phyloP scores from a whole-genome alignment of 1,140 invertebrate species.

The Hypothenemus hampei region DNA sequence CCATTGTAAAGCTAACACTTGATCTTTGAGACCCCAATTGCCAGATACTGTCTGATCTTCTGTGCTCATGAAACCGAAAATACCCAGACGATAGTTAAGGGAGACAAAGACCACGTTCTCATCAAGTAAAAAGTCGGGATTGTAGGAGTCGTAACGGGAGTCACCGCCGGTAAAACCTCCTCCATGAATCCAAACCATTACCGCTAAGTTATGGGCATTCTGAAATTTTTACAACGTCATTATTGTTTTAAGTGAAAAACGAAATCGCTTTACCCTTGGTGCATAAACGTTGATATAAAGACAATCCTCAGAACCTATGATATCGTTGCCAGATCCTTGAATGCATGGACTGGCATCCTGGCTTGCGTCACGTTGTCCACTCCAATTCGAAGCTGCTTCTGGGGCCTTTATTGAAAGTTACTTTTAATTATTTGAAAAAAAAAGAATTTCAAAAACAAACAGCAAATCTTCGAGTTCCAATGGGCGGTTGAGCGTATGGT shows the following conservation, averaged over 20 bases:
- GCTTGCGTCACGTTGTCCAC: conserved; percentile 18
- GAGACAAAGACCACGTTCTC: conserved; percentile 50
- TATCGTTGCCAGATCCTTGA: conserved; percentile 12
- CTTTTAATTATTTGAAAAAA: background rate
- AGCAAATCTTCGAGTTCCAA: conserved; percentile 57
- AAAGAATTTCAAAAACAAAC: conserved; percentile 12
- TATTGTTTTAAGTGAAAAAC: background rate
- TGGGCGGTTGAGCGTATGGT: conserved; percentile 62
- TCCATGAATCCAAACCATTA: conserved; percentile 43
- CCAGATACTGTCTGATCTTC: conserved; percentile 40
- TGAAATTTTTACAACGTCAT: background rate
- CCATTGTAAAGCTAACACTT: conserved; percentile 46
- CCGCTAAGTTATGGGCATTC: conserved; percentile 21
- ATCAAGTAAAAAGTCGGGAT: conserved; percentile 48
- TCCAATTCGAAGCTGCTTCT: conserved; percentile 15
- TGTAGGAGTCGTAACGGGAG: conserved; percentile 27
- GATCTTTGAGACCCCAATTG: conserved; percentile 50
- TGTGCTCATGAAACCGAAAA: conserved; percentile 31
- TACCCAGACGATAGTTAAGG: conserved; percentile 52
- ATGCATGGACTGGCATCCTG: conserved; percentile 9
- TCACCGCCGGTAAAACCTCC: conserved; percentile 35
- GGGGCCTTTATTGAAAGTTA: conserved; percentile 11
- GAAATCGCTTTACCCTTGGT: conserved; percentile 10
- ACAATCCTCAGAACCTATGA: conserved; percentile 29
- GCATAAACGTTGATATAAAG: conserved; percentile 30